Conservation (phyloP, 2,797 vertebrate species). For the Premnoplex brunnescens region DNA sequence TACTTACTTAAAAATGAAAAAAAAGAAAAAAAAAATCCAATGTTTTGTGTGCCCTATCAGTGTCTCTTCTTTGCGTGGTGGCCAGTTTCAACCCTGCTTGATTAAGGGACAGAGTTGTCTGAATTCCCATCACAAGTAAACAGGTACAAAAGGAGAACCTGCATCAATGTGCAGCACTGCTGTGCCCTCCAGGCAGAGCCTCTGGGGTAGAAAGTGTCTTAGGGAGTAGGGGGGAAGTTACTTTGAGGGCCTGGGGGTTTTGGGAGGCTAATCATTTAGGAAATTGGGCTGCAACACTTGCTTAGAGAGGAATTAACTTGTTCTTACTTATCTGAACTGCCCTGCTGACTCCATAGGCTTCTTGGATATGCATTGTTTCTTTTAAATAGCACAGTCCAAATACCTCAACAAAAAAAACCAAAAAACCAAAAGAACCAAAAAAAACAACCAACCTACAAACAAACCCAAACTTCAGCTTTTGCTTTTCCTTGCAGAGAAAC, state of each 20-base stretch:
- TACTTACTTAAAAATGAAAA: not conserved
- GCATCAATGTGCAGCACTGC: not conserved
- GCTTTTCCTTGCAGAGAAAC: not conserved
- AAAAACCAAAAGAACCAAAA: too few relatives aligned
- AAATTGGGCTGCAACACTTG: not conserved
- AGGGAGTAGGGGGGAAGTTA: not conserved
- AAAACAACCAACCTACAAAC: too few relatives aligned
- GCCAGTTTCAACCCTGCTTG: not conserved
- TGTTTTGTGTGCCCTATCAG: not conserved
- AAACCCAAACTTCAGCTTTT: not conserved
- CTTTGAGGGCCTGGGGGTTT: not conserved
- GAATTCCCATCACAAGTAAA: not conserved
- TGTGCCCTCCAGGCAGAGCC: not conserved
- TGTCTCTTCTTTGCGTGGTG: not conserved
- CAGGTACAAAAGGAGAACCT: not conserved
- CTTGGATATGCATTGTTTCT: not conserved
- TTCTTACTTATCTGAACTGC: not conserved
- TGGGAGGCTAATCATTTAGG: not conserved
- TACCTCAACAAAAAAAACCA: rapidly evolving
- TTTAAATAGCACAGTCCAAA: not conserved
- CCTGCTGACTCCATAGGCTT: not conserved
- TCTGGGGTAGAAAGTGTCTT: not conserved
- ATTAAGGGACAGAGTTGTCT: not conserved
- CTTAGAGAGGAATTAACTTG: not conserved
- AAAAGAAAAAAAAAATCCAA: too few relatives aligned